Conservation (phyloP, 2,113 vertebrate genomes). For the Peromyscus leucopus region DNA sequence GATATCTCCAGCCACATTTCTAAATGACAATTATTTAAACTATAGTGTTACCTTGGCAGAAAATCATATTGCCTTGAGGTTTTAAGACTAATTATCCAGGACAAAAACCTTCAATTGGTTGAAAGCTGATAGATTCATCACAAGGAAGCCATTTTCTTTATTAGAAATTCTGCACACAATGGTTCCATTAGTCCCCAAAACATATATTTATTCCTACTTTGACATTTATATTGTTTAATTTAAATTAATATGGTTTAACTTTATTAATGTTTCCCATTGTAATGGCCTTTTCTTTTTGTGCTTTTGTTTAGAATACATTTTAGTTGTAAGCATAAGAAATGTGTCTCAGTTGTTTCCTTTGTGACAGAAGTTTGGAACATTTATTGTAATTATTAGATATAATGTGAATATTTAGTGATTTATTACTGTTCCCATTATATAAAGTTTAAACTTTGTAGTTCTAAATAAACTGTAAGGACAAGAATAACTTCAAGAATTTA, state of each 20-base stretch:
- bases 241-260: conserved; percentile 46
- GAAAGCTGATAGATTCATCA: conserved; percentile 1
- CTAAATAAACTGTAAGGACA: background rate
- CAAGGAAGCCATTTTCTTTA: background rate
- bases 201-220: background rate
- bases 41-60: background rate
- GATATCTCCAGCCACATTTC: background rate
- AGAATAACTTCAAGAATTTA: background rate
- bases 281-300: background rate
- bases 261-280: background rate
- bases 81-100: background rate
- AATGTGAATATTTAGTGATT: conserved; percentile 17
- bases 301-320: conserved; percentile 45
- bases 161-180: conserved; percentile 10
- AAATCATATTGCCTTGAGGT: conserved; percentile 13
- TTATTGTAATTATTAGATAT: conserved; percentile 39
- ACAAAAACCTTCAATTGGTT: conserved; percentile 49
- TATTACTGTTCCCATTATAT: background rate
- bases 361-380: background rate
- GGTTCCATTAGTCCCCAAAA: background rate
- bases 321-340: background rate
- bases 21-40: background rate
- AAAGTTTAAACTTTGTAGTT: background rate
- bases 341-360: conserved; percentile 64
- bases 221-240: conserved; percentile 23